These are phyloP conservation scores for Ophion slaviceki DNA, from an alignment of 2,888 invertebrate species.

Conservation along the genomic window DNA sequence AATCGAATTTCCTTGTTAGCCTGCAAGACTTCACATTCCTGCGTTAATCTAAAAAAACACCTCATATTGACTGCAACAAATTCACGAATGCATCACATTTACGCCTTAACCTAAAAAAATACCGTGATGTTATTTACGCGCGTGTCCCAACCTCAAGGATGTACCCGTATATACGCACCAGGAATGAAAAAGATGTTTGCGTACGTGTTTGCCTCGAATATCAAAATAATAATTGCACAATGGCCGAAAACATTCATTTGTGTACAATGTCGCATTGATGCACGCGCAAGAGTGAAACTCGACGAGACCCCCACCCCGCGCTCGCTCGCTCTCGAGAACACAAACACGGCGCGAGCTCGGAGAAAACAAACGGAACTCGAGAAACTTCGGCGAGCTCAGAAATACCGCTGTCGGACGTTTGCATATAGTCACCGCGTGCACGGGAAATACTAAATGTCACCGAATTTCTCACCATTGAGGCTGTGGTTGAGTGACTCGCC, in stretches of 20 bases:
- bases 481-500: too few species aligned
- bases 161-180: not conserved
- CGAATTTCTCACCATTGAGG: too few species aligned
- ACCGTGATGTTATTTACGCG: too few species aligned
- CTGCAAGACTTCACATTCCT: not conserved
- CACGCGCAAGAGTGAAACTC: conserved; percentile 5
- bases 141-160: too few species aligned
- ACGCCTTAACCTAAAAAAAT: not conserved
- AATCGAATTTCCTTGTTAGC: not conserved
- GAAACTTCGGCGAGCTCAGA: not conserved
- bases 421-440: not conserved
- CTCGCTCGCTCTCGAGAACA: not conserved
- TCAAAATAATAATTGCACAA: not conserved
- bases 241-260: not conserved
- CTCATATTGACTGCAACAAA: not conserved
- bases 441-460: too few species aligned
- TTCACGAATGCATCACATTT: not conserved
- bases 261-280: conserved; percentile 3
- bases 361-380: not conserved
- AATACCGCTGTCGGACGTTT: not conserved
- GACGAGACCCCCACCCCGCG: not conserved
- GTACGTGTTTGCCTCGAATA: not conserved
- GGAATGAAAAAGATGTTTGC: not conserved
- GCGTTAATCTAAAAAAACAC: not conserved
- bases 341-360: conserved; percentile 12